A percentile compares a stretch with the other conserved stretches of the same genome.
Evolutionary conservation across 2,888 invertebrate species (phyloP).

Genomic region (Crematogaster levior): DNA sequence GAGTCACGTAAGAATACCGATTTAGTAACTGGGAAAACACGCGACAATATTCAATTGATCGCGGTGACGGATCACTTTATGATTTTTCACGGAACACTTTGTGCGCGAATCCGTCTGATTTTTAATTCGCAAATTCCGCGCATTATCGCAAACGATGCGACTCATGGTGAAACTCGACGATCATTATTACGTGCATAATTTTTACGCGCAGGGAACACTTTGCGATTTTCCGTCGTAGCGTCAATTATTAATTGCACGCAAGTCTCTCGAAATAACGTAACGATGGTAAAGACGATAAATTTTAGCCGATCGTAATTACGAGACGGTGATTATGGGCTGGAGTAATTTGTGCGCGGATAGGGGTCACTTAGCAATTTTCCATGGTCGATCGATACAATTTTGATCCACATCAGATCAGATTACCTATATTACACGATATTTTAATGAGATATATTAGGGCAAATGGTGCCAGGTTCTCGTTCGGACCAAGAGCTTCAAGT

Average conservation of each 20-base stretch:
- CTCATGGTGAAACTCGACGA: neutral
- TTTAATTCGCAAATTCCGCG: constrained; percentile 9
- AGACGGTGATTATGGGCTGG: constrained; percentile 47
- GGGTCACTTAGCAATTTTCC: constrained; percentile 49
- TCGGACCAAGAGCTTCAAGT: neutral
- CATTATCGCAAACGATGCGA: constrained; percentile 31
- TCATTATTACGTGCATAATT: constrained; percentile 39
- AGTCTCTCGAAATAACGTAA: constrained; percentile 36
- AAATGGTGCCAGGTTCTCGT: constrained; percentile 15
- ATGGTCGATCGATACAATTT: constrained; percentile 53
- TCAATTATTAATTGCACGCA: constrained; percentile 43
- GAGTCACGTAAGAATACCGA: constrained; percentile 63
- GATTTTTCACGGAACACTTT: constrained; percentile 30
- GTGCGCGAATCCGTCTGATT: constrained; percentile 1
- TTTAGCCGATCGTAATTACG: constrained; percentile 53
- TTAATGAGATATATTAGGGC: constrained; percentile 46
- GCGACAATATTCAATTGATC: neutral
- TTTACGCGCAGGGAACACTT: constrained; percentile 33
- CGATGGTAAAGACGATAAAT: constrained; percentile 50
- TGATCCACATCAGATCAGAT: constrained; percentile 51
- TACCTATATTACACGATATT: constrained; percentile 48
- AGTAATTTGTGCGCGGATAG: constrained; percentile 45
- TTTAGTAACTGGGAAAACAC: too few species aligned
- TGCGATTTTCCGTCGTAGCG: constrained; percentile 49
- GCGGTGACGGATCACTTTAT: neutral